Evolutionary conservation across 2,888 invertebrate species (phyloP), one percentile per base, ranked within the genome.

Genomic region (Morpho helenor): DNA sequence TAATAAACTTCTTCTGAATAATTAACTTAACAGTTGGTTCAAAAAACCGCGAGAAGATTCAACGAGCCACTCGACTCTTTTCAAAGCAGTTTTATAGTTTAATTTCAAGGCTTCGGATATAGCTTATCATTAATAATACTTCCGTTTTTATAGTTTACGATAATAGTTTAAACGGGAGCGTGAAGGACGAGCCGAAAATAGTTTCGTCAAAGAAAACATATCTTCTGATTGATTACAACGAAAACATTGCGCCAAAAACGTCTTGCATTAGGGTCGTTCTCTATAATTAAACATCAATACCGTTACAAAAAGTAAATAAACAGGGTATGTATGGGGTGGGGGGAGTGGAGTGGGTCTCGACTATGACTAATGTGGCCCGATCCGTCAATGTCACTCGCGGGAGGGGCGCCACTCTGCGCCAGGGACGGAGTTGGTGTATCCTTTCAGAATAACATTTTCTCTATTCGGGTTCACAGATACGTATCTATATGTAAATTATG

Each of bases 301-400:
- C 84, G 85, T 87, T 87, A 89, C 87, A 87, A 90, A 89, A 90
- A 89, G 89, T 90, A 90, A 90, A 90, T 89, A 90, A 84, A 89
- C 83, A 84, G 85, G 85, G 88, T 85, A 84, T 79, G 77, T 86
- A 80, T 69, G 78, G 80, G 85, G 84, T 80, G 76, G 65, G 85
- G 81, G 85, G 79, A 79, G 80, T 79, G 85, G 85, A 85, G 86
- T 85, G 74, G 86, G 87, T 79, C 83, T 82, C 87, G 90, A 91
- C 92, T 93, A 93, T 93, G 93, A 93, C 93, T 93, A 93, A 93
- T 93, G 91, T 87, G 81, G 82, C 87, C 82, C 93, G 92, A 93
- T 93, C 92, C 92, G 93, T 93, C 93, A 93, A 92, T 93, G 93
- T 93, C 93, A 87, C 80, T 85, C 82, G 83, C 80, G 84, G 84